Base-by-base conservation (phyloP, 2,113 vertebrate species). In the Cricetomys ansorgei region DNA sequence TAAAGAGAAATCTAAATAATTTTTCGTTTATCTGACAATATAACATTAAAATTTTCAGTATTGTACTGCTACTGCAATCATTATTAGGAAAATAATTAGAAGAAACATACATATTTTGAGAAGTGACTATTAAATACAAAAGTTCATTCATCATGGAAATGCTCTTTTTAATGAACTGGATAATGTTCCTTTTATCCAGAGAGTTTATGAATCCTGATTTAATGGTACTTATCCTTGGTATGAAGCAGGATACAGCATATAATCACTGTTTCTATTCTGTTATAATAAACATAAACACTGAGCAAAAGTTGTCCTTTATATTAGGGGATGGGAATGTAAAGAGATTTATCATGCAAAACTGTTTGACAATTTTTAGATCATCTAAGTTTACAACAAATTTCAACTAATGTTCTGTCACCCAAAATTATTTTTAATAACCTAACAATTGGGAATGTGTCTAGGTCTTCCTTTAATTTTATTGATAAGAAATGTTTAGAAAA, bases 311-410 rank as follows among this genome's bases (percentile, higher is more conserved):
- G 17, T 73, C 76, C 53, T 48, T 92, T 94, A 80, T 95, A 59
- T 40, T 75, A 96, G 13, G 91, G 27, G 15, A 83, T 88, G 16
- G 1, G n/a, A 91, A 80, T 84, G 65, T 67, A 92, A 90, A n/a
- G 4, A 90, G 3, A 6, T 96, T 89, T 97, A 45, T 94, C 75
- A 90, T 94, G 40, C 80, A 83, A 81, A 96, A 91, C 31, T 62
- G 10, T 79, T 40, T 7, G 0, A 25, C 21, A 79, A 69, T 75
- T 88, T 72, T 92, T 90, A 88, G 37, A 64, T 95, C 19, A 87
- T 90, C 15, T 79, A 92, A 89, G 16, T 81, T 70, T 37, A 67
- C 59, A 17, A 89, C 29, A 89, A 88, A 91, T 76, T 85, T 91
- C 48, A 91, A 16, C 27, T 50, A 53, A 13, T 37, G 34, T 80